phyloP scores from a whole-genome alignment of 2,888 invertebrate genomes.

The Agelastica alni region DNA sequence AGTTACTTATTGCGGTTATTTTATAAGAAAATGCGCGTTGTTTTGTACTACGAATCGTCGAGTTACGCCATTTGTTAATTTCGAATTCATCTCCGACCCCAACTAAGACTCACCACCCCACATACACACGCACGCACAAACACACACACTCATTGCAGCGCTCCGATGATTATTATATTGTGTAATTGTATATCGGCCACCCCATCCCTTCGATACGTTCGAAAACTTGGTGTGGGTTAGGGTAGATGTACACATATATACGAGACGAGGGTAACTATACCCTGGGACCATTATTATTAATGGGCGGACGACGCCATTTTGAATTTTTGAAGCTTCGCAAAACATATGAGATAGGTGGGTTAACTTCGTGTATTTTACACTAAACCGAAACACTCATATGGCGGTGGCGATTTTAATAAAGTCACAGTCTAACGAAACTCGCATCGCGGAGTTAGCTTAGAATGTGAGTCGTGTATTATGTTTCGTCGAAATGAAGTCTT shows the following conservation, averaged over 20 bases:
- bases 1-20: too few relatives aligned
- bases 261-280: conserved; percentile 18
- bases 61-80: conserved; percentile 12
- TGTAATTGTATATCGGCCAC: conserved; percentile 31
- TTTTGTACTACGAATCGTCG: too few relatives aligned
- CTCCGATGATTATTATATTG: conserved; percentile 33
- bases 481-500: background rate
- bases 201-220: conserved; percentile 26
- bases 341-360: conserved; percentile 19
- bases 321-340: conserved; percentile 25
- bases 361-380: background rate
- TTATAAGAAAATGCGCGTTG: too few relatives aligned
- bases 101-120: background rate
- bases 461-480: background rate
- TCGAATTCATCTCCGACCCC: background rate
- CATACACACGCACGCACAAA: too few relatives aligned
- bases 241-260: conserved; percentile 20
- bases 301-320: conserved; percentile 30
- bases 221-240: conserved; percentile 31
- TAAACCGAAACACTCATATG: background rate
- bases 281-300: conserved; percentile 30
- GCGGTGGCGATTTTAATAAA: background rate
- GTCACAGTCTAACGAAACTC: conserved; percentile 2
- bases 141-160: conserved; percentile 23
- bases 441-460: background rate